These are phyloP conservation scores for Monoplex corrugatus DNA, from an alignment of 2,888 invertebrate genomes.

Conservation along the genomic window DNA sequence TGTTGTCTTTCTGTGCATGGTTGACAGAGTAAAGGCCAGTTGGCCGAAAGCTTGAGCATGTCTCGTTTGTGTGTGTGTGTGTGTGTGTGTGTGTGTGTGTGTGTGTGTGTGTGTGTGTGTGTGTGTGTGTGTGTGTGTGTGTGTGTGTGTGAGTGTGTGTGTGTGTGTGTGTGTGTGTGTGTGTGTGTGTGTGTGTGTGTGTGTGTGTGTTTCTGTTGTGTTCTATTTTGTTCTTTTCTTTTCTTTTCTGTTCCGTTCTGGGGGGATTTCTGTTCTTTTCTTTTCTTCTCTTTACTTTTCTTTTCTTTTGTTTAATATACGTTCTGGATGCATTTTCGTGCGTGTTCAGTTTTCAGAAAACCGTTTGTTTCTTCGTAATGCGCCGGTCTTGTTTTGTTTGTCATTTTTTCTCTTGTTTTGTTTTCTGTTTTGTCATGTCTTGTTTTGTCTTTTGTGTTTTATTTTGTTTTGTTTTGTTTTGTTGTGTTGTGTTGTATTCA, in stretches of 20 bases:
- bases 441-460: not conserved
- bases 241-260: not conserved
- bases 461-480: not conserved
- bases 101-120: not conserved
- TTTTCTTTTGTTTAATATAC: too few species aligned
- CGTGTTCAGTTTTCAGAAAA: too few species aligned
- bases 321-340: too few species aligned
- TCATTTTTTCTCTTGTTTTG: not conserved
- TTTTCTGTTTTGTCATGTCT: not conserved
- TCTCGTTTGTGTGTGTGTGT: not conserved
- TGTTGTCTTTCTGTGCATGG: not conserved
- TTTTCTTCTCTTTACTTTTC: not conserved
- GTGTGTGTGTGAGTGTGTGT: conserved; percentile 22
- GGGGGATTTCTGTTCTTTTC: not conserved
- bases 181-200: conserved; percentile 22
- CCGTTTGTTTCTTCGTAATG: too few species aligned
- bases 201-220: not conserved
- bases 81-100: not conserved
- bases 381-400: too few species aligned
- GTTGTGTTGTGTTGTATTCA: too few species aligned
- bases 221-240: not conserved
- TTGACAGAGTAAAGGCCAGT: too few species aligned
- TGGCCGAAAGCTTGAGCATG: too few species aligned
- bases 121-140: conserved; percentile 7
- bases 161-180: conserved; percentile 22